These are phyloP conservation scores for Trichonephila clavata DNA, from an alignment of 1,140 invertebrate genomes.

Conservation along the genomic window DNA sequence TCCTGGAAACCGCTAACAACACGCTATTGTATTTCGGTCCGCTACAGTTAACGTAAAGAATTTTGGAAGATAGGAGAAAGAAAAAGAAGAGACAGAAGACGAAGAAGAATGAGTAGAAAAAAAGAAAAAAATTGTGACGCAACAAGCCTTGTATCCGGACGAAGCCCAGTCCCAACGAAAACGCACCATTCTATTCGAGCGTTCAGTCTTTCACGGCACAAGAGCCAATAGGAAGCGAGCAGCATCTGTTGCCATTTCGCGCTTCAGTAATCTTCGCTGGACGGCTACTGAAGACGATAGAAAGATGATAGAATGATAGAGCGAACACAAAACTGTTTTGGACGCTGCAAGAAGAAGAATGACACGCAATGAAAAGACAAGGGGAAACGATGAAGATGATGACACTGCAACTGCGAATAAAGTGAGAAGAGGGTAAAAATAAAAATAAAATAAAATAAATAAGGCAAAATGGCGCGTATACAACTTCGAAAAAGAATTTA, in stretches of 20 bases:
- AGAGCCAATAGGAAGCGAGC: slow-evolving; percentile 64
- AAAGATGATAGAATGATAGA: slow-evolving; percentile 72
- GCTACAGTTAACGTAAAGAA: slow-evolving; percentile 58
- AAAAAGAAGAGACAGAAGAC: not conserved
- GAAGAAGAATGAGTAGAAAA: not conserved
- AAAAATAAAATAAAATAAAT: slow-evolving; percentile 39
- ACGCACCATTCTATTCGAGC: slow-evolving; percentile 70
- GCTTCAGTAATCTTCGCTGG: slow-evolving; percentile 72
- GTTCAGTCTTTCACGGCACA: slow-evolving; percentile 71
- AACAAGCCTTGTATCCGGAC: slow-evolving; percentile 60
- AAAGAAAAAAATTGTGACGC: slow-evolving; percentile 31
- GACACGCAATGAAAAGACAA: slow-evolving; percentile 72
- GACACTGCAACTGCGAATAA: slow-evolving; percentile 64
- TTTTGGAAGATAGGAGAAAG: slow-evolving; percentile 10
- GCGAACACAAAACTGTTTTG: slow-evolving; percentile 69
- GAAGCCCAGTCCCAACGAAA: slow-evolving; percentile 44
- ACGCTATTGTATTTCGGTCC: slow-evolving; percentile 59
- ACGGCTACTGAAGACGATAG: slow-evolving; percentile 64
- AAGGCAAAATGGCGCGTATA: slow-evolving; percentile 24
- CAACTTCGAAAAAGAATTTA: slow-evolving; percentile 68
- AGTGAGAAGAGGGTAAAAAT: slow-evolving; percentile 10
- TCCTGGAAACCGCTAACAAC: slow-evolving; percentile 62
- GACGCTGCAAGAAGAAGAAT: slow-evolving; percentile 67
- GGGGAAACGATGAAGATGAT: slow-evolving; percentile 70
- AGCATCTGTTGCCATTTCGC: slow-evolving; percentile 76